Evolutionary conservation across 2,113 vertebrate species (phyloP), one percentile per base, ranked within the genome.

Genomic region (Hippopotamus amphibius): DNA sequence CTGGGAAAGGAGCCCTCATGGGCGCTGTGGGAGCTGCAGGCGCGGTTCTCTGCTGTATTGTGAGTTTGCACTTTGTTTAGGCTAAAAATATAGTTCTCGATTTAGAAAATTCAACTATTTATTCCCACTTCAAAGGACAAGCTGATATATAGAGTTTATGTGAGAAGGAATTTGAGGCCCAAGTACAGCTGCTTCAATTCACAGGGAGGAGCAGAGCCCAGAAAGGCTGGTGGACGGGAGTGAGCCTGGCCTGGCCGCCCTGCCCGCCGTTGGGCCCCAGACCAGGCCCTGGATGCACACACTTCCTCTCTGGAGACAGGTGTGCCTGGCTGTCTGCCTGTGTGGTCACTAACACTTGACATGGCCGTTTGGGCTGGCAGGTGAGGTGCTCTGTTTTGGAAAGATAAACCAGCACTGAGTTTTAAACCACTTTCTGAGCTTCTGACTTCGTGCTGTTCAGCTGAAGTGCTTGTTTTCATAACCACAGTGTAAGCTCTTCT

Each of bases 1-100:
- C 21, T 55, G 88, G 71, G 13, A 10, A 8, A 28, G 82, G 82
- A 30, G 30, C 55, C 86, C 83, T 76, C 55, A 9, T 0, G 0
- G 71, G 57, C 1, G 21, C 41, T 53, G 30, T 3, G 63, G 89
- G 84, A 15, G 89, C 80, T 90, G 91, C 77, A 79, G 84, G 71
- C 33, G 53, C 50, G 66, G 43, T 92, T 92, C 95, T 97, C 97
- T 97, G 90, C 98, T 97, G 92, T 96, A 95, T 80, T 89, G 92
- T 92, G 68, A 96, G 87, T 98, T 98, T 98, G 98, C 98, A 98
- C 98, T 97, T 98, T 92, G 71, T 92, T 94, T 69, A 96, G 55
- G 82, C 93, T 94, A 85, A 7, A 98, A 95, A 95, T 93, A 68
- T 53, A 96, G 33, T 87, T 66, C 63, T 77, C 76, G 83, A 66